phyloP scores from a whole-genome alignment of 2,888 invertebrate species.

The Acanthosepion esculentum region DNA sequence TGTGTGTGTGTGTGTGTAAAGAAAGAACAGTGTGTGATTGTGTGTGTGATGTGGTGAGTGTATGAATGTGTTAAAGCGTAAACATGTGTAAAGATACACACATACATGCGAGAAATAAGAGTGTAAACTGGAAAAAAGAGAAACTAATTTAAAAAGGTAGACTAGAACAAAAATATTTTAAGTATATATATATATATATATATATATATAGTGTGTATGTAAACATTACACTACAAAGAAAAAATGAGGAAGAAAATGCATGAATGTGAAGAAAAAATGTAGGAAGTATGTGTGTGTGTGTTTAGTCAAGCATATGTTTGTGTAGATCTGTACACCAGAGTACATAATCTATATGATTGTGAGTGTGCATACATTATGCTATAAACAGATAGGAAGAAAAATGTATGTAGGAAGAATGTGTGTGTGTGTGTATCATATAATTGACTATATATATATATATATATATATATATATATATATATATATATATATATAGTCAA shows the following conservation, averaged over 20 bases:
- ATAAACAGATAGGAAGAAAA: too few relatives aligned
- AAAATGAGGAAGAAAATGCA: neutral
- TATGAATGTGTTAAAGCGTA: neutral
- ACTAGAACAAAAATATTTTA: neutral
- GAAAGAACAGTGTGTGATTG: too few relatives aligned
- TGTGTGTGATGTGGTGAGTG: neutral
- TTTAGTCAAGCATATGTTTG: neutral
- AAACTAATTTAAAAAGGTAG: neutral
- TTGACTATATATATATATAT: too few relatives aligned
- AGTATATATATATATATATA: too few relatives aligned
- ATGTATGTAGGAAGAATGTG: neutral
- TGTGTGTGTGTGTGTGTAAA: neutral
- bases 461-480: too few relatives aligned
- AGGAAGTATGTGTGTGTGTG: neutral
- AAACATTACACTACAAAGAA: neutral
- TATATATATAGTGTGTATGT: conserved; percentile 21
- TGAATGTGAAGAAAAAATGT: neutral
- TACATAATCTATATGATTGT: neutral
- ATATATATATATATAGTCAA: too few relatives aligned
- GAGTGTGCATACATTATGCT: neutral
- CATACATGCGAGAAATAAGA: neutral
- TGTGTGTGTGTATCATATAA: too few relatives aligned
- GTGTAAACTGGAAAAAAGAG: neutral
- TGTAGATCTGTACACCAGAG: neutral
- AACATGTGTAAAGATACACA: neutral